Percentiles rank a stretch among this genome's conserved stretches.
Conservation (phyloP, 1,140 invertebrate species). For the Orchesella cincta region DNA sequence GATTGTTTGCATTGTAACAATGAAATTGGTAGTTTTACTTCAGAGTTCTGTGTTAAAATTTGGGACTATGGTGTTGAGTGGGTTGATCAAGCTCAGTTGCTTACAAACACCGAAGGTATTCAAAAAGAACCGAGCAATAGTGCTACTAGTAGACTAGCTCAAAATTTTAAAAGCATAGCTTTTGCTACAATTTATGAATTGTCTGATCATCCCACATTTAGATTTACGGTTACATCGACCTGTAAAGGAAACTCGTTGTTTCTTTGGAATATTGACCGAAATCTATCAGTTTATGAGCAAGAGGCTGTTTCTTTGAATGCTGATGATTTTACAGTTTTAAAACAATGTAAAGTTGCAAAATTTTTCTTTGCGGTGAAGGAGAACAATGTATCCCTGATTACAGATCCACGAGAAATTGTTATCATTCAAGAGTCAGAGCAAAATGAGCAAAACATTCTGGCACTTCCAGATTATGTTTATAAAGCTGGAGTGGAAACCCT, state of each 20-base stretch:
- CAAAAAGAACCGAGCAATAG: conserved; percentile 9
- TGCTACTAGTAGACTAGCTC: too few relatives aligned
- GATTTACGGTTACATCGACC: conserved; percentile 35
- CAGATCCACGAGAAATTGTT: neutral
- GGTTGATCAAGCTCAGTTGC: neutral
- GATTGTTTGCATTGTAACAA: conserved; percentile 36
- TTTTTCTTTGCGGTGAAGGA: conserved; percentile 35
- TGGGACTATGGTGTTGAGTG: conserved; percentile 45
- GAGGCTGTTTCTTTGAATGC: neutral
- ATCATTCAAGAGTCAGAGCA: conserved; percentile 25
- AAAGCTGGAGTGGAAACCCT: neutral
- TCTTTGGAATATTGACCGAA: conserved; percentile 45
- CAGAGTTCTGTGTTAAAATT: conserved; percentile 29
- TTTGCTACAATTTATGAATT: conserved; percentile 44
- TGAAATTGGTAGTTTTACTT: conserved; percentile 40
- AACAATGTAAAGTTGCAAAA: conserved; percentile 38
- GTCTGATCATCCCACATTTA: conserved; percentile 36
- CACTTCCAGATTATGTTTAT: conserved; percentile 28
- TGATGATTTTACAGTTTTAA: neutral
- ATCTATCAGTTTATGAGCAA: conserved; percentile 33
- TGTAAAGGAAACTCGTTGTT: conserved; percentile 28
- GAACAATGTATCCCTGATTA: neutral
- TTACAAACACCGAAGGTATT: neutral
- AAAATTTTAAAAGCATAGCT: conserved; percentile 42
- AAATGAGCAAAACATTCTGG: conserved; percentile 27